Conservation (phyloP, 2,113 vertebrate species). For the Pterocles orientalis region DNA sequence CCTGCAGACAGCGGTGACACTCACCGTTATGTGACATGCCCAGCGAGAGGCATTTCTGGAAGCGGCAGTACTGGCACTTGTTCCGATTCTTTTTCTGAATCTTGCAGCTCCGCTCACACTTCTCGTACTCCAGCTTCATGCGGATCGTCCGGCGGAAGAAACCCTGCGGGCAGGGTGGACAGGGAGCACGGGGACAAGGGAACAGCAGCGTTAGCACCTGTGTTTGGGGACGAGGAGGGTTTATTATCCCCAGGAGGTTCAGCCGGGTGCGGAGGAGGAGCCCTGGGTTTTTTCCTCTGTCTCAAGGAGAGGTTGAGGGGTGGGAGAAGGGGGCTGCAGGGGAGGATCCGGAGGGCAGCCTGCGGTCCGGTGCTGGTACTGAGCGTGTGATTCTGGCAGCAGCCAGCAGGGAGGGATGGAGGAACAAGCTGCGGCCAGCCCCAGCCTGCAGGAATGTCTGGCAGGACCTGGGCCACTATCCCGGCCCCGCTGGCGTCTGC, state of each 20-base stretch:
- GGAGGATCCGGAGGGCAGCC: neutral
- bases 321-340: neutral
- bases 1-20: neutral
- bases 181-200: neutral
- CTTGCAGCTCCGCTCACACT: constrained; percentile 92
- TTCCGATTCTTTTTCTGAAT: constrained; percentile 98
- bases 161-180: constrained; percentile 75
- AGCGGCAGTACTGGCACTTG: constrained; percentile 99
- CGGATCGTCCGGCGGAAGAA: constrained; percentile 96
- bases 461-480: neutral
- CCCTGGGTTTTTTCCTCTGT: neutral
- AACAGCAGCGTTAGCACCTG: neutral
- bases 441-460: neutral
- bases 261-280: neutral
- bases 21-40: constrained; percentile 98
- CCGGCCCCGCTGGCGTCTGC: neutral
- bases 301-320: neutral
- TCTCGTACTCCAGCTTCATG: constrained; percentile 97
- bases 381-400: neutral
- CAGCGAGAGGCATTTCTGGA: constrained; percentile 95
- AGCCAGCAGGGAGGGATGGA: neutral
- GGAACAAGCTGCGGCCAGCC: neutral
- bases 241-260: neutral
- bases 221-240: neutral
- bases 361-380: neutral